phyloP scores from a whole-genome alignment of 2,888 invertebrate species.

The Rhyacophila evoluta region DNA sequence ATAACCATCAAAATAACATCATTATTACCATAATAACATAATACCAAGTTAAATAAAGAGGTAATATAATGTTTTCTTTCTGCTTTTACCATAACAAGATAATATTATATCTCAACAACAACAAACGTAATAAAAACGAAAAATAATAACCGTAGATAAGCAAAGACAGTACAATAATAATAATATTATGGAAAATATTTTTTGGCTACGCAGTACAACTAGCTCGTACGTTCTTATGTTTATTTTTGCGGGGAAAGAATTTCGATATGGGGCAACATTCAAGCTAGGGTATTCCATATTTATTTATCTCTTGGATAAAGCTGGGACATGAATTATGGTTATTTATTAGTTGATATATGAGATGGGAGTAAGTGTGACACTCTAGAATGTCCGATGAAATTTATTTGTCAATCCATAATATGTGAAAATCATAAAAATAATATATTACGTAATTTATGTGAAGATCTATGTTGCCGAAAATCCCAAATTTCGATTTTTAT shows the following conservation, averaged over 20 bases:
- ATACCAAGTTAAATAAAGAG: no score
- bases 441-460: neutral
- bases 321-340: constrained; percentile 33
- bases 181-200: neutral
- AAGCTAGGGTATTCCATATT: constrained; percentile 33
- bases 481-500: no score
- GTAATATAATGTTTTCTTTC: no score
- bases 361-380: constrained; percentile 12
- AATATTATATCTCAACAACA: neutral
- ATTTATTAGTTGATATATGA: constrained; percentile 30
- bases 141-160: neutral
- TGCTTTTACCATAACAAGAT: neutral
- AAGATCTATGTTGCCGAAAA: neutral
- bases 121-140: neutral
- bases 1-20: no score
- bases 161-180: neutral
- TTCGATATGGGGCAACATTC: constrained; percentile 6
- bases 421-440: neutral
- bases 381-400: constrained; percentile 18
- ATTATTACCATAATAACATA: no score
- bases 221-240: constrained; percentile 27
- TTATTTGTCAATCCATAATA: constrained; percentile 32
- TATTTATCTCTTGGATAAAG: constrained; percentile 32
- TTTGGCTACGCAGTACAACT: neutral
- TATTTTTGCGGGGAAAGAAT: constrained; percentile 3